A percentile compares a stretch with the other conserved stretches of the same genome.
These are phyloP conservation scores for Acestrorhynchus altus DNA, from an alignment of 2,797 vertebrate species.

Conservation along the genomic window DNA sequence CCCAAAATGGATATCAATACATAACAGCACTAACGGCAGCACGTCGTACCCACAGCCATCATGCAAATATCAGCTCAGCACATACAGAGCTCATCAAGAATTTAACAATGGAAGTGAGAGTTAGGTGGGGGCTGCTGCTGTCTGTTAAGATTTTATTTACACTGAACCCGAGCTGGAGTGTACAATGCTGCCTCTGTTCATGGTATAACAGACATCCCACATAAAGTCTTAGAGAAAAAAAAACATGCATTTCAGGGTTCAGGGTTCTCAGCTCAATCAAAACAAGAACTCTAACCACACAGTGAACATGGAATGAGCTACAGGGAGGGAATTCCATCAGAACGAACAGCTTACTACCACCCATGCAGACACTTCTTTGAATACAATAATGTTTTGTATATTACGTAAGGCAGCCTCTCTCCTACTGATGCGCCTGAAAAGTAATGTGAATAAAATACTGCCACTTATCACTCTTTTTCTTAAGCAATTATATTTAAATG, in stretches of 20 bases:
- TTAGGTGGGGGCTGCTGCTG: neutral
- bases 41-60: conserved; percentile 21
- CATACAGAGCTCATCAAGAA: neutral
- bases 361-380: neutral
- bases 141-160: conserved; percentile 16
- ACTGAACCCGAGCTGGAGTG: neutral
- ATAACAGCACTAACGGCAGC: too few species aligned
- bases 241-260: neutral
- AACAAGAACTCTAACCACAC: neutral
- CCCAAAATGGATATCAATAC: too few species aligned
- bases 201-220: conserved; percentile 48
- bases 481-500: too few species aligned
- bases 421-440: neutral
- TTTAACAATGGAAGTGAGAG: neutral
- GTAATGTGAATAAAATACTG: too few species aligned
- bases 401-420: too few species aligned
- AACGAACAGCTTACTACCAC: neutral
- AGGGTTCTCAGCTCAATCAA: neutral
- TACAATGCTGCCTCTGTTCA: conserved; percentile 46
- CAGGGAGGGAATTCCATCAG: neutral
- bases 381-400: neutral
- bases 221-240: neutral
- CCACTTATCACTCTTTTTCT: too few species aligned
- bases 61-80: conserved; percentile 11
- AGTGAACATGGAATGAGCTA: neutral